Evolutionary conservation across 2,797 vertebrate species (phyloP), one percentile per base, ranked within the genome.

Genomic region (Falco peregrinus): DNA sequence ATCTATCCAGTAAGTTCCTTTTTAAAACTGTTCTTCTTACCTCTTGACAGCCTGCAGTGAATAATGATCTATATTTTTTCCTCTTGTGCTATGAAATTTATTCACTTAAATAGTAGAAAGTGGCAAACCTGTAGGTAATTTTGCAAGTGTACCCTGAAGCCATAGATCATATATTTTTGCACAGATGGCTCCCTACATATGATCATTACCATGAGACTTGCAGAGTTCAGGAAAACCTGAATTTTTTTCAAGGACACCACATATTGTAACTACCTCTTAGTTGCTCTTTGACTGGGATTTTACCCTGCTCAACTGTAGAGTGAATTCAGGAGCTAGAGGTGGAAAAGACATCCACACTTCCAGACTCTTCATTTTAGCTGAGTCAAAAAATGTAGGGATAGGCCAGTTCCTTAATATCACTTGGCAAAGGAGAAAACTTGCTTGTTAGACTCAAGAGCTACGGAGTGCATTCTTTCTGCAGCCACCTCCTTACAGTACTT

Each of bases 191-290:
- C 74, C 67, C 83, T 64, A 6, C 14, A 6, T 78, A 63, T 60
- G 39, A 53, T 90, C 84, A 76, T 85, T 84, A 92, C 43, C 60
- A 51, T 67, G 74, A 90, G 59, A 90, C 19, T 89, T 91, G 54
- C 79, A 84, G 84, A 93, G 39, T 65, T 94, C 83, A 83, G 63
- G 68, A 77, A 85, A 93, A 63, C 1, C 26, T 56, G 82, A 59
- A 65, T 25, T 82, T 79, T 88, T 81, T 84, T 83, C 84, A 94
- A 91, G 85, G 90, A 76, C 87, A 64, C n/a, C 37, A 80, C 74
- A 95, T 92, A 84, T 87, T 60, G 57, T 50, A 80, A 60, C 35
- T 6, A 84, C 37, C 33, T 79, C 54, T 74, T 68, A 22, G 39
- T 56, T 14, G 13, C 39, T 41, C 47, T 92, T 51, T 79, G 77